These are phyloP conservation scores for Xenus cinereus DNA, from an alignment of 2,113 vertebrate species.

Conservation along the genomic window DNA sequence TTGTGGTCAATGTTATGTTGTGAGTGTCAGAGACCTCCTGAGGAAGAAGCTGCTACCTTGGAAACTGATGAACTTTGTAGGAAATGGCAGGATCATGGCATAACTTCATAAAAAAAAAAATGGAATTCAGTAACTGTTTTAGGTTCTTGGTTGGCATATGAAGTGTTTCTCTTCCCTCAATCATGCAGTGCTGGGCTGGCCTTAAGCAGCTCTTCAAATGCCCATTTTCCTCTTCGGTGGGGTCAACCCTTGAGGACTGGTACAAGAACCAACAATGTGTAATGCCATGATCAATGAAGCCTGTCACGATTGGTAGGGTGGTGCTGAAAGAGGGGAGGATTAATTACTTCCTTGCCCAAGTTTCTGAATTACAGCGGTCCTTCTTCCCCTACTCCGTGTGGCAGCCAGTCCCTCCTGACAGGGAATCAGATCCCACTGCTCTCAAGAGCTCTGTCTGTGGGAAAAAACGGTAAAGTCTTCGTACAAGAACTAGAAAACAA, in stretches of 20 bases:
- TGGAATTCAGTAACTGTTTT: not conserved
- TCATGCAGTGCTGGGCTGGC: not conserved
- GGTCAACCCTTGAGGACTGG: not conserved
- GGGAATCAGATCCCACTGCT: not conserved
- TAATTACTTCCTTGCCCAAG: not conserved
- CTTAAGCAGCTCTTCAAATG: not conserved
- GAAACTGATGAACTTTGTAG: not conserved
- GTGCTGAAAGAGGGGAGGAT: not conserved
- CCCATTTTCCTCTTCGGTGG: not conserved
- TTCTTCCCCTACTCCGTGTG: not conserved
- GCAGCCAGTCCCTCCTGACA: not conserved
- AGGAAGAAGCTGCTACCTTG: not conserved
- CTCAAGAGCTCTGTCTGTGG: not conserved
- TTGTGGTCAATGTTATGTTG: not conserved
- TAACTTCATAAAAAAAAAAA: not conserved
- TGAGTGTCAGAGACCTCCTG: not conserved
- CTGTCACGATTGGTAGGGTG: not conserved
- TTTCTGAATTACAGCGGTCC: not conserved
- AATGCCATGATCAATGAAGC: not conserved
- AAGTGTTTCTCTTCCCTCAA: not conserved
- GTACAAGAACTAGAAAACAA: not conserved
- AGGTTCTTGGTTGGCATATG: not conserved
- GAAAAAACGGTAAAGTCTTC: not conserved
- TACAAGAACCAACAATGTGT: not conserved
- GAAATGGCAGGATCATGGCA: not conserved